These are phyloP conservation scores for Hyposmocoma kahamanoa DNA, from an alignment of 1,140 invertebrate genomes.

Conservation along the genomic window DNA sequence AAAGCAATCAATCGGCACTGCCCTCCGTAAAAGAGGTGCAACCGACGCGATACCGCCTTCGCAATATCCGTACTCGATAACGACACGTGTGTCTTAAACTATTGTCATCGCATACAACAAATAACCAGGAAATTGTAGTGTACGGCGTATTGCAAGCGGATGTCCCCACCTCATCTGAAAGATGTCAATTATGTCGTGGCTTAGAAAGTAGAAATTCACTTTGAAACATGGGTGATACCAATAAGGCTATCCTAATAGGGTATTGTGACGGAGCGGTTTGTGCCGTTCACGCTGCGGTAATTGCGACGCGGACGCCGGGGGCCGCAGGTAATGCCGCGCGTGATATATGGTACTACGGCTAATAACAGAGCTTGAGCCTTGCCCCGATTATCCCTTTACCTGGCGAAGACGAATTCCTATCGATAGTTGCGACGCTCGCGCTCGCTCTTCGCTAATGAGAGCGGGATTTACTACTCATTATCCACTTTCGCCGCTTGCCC, in stretches of 20 bases:
- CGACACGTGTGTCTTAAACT: conserved; percentile 8
- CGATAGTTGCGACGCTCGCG: conserved; percentile 57
- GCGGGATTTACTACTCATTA: conserved; percentile 64
- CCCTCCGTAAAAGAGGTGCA: conserved; percentile 34
- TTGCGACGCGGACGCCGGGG: conserved; percentile 55
- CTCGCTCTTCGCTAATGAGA: conserved; percentile 61
- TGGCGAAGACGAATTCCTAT: conserved; percentile 58
- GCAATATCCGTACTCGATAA: conserved; percentile 19
- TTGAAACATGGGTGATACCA: neutral
- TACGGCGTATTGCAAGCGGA: neutral
- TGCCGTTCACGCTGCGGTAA: conserved; percentile 39
- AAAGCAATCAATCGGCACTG: conserved; percentile 59
- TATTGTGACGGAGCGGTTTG: conserved; percentile 30
- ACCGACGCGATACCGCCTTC: conserved; percentile 9
- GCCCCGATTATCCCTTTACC: conserved; percentile 63
- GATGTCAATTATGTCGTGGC: neutral
- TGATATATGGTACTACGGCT: conserved; percentile 68
- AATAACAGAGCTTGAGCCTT: conserved; percentile 56
- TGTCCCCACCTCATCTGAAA: neutral
- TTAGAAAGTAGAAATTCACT: neutral
- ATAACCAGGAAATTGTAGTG: neutral
- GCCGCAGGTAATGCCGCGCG: conserved; percentile 51
- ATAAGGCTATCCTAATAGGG: conserved; percentile 34
- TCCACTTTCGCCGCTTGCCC: conserved; percentile 56
- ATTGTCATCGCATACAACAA: neutral